phyloP scores from a whole-genome alignment of 2,888 invertebrate genomes.

The Andrena bicolor region DNA sequence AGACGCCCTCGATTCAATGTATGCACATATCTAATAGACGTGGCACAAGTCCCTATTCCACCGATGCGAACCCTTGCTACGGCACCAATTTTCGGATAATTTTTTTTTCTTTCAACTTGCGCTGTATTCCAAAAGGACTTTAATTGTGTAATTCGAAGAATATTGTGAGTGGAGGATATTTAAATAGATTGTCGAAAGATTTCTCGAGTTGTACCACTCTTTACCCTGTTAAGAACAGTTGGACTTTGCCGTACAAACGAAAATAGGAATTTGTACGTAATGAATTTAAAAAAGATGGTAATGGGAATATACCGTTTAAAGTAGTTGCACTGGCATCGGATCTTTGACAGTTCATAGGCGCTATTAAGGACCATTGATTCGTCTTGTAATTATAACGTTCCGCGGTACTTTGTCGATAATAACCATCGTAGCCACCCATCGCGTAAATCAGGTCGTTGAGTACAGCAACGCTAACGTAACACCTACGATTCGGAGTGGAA shows the following conservation, averaged over 20 bases:
- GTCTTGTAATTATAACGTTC: conserved; percentile 93
- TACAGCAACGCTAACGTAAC: conserved; percentile 94
- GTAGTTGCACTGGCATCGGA: conserved; percentile 97
- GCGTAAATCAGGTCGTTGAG: conserved; percentile 92
- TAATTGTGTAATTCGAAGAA: not conserved
- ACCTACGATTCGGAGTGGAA: conserved; percentile 84
- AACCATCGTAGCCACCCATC: conserved; percentile 95
- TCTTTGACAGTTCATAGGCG: conserved; percentile 94
- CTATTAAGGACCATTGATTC: conserved; percentile 95
- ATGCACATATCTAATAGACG: too few relatives aligned
- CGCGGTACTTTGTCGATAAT: conserved; percentile 93
- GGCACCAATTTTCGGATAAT: too few relatives aligned
- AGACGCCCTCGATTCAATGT: too few relatives aligned
- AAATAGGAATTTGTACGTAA: not conserved
- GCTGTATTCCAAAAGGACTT: too few relatives aligned
- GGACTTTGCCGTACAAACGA: not conserved
- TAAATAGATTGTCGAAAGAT: not conserved
- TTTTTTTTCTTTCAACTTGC: too few relatives aligned
- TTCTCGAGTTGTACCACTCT: not conserved
- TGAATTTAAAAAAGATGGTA: not conserved
- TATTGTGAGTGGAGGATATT: not conserved
- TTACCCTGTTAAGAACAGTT: not conserved
- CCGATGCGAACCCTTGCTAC: too few relatives aligned
- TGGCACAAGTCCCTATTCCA: too few relatives aligned
- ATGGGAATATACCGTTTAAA: conserved; percentile 88